A percentile compares a stretch with the other conserved stretches of the same genome.
These are phyloP conservation scores for Euclidia mi DNA, from an alignment of 2,888 invertebrate species.

Conservation along the genomic window DNA sequence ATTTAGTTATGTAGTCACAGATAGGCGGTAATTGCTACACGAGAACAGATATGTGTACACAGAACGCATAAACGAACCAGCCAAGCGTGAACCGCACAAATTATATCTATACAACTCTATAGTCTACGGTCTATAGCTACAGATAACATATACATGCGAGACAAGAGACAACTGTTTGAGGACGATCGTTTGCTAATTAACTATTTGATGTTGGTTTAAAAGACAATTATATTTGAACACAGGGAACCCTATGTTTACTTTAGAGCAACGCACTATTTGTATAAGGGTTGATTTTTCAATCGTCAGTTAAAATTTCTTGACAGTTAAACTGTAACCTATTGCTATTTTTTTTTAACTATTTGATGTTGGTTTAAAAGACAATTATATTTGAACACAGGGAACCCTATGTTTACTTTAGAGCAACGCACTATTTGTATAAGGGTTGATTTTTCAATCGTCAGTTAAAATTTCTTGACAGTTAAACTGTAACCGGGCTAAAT, in stretches of 20 bases:
- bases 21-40: slow-evolving; percentile 1
- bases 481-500: too few species aligned
- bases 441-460: too few species aligned
- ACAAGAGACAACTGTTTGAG: neutral
- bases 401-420: slow-evolving; percentile 2
- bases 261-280: neutral
- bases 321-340: too few species aligned
- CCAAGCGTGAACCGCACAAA: neutral
- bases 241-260: slow-evolving; percentile 4
- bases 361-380: slow-evolving; percentile 23
- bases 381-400: slow-evolving; percentile 7
- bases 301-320: too few species aligned
- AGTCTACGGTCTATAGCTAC: neutral
- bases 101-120: neutral
- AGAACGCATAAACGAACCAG: neutral
- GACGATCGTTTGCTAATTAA: slow-evolving; percentile 32
- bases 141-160: neutral
- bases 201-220: slow-evolving; percentile 23
- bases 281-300: too few species aligned
- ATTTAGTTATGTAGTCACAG: neutral
- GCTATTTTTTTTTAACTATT: too few species aligned
- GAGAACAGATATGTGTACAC: neutral
- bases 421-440: neutral
- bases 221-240: slow-evolving; percentile 14
- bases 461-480: too few species aligned